A percentile compares a stretch with the other conserved stretches of the same genome.
These are phyloP conservation scores for Struthidea cinerea DNA, from an alignment of 2,113 vertebrate species.

Conservation along the genomic window DNA sequence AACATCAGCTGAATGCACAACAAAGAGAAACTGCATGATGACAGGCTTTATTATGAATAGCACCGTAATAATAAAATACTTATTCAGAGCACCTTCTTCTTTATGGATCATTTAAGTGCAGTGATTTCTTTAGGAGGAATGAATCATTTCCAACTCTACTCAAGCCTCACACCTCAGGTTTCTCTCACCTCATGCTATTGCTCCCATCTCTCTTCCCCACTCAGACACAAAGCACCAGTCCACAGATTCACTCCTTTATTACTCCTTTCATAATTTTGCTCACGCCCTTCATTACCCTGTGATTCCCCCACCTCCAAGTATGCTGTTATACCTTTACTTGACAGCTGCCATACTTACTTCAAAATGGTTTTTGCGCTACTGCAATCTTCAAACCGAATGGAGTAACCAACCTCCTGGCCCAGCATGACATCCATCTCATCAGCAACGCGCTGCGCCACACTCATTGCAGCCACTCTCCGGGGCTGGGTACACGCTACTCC, in stretches of 20 bases:
- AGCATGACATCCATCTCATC: conserved; percentile 98
- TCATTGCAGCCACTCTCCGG: conserved; percentile 93
- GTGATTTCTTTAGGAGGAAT: background rate
- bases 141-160: background rate
- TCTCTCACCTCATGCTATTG: background rate
- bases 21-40: background rate
- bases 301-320: accelerated
- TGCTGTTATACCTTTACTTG: background rate
- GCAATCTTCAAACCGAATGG: conserved; percentile 97
- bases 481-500: conserved; percentile 95
- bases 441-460: conserved; percentile 92
- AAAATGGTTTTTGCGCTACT: conserved; percentile 95
- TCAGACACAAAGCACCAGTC: background rate
- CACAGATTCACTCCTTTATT: background rate
- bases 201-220: background rate
- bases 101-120: background rate
- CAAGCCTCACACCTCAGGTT: background rate
- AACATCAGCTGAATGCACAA: background rate
- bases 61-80: background rate
- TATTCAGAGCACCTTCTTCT: background rate
- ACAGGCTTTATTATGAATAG: background rate
- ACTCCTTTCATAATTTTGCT: background rate
- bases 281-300: no score
- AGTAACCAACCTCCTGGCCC: conserved; percentile 96
- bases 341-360: conserved; percentile 80